Evolutionary conservation across 2,113 vertebrate genomes (phyloP), one percentile per base, ranked within the genome.

Genomic region (Sinocyclocheilus grahami): DNA sequence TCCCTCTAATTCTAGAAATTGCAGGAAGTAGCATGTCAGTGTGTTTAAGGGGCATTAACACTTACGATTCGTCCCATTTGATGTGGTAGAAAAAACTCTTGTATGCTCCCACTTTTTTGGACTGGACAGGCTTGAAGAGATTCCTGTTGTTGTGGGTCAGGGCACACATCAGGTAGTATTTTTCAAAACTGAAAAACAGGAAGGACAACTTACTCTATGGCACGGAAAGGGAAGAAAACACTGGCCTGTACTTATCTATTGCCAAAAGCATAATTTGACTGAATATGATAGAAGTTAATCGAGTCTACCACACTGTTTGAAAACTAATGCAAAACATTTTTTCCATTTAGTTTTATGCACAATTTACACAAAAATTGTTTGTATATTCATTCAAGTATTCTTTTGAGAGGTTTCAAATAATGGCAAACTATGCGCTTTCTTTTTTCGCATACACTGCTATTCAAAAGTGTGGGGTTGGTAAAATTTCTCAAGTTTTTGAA

Each of bases 31-130:
- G 13, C 2, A 0, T 86, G 77, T 9, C 51, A 76, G 65, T 9
- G 7, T 39, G 42, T 24, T 85, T 18, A 18, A 80, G 30, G 6
- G 8, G 22, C 30, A 27, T 77, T 51, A 20, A 85, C 24, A 97
- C 98, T 97, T 95, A 99, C 98, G 98, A 92, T 91, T 99, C 98
- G 86, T 99, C 97, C 98, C 98, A 99, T 91, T 98, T 99, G 92
- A 99, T 95, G 93, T 98, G 97, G 93, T 97, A 98, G 95, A 98
- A 99, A 93, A 99, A 99, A 92, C 94, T 98, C 93, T 96, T 98
- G 86, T 99, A 99, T 1, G 96, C 97, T 89, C 98, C 97, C 91
- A 98, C 98, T 91, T 96, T 97, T 95, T 98, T 99, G 90, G 97
- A 99, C 80, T 99, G 97, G 88, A 99, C 89, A n/a, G 98, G 97